Evolutionary conservation across 1,140 invertebrate species (phyloP).

Genomic region (Drosophila repleta): DNA sequence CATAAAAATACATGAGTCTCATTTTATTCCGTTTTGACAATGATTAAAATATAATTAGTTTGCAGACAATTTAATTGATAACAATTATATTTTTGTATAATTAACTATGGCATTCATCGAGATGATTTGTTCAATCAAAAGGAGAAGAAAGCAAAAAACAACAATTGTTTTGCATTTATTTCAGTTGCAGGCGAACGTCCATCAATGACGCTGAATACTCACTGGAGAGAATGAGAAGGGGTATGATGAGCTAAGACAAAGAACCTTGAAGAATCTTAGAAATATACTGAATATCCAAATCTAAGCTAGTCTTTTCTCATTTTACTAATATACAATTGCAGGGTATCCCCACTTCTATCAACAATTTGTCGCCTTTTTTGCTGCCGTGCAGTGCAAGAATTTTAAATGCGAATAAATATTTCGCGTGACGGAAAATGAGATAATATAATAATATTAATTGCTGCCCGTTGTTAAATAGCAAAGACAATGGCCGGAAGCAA

Average conservation of each 20-base stretch:
- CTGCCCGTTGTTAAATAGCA: conserved; percentile 34
- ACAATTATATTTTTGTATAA: conserved; percentile 32
- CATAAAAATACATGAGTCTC: neutral
- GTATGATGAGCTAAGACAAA: too few species aligned
- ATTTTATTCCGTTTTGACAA: neutral
- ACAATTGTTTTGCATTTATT: conserved; percentile 15
- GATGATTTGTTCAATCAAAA: conserved; percentile 18
- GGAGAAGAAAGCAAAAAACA: conserved; percentile 4
- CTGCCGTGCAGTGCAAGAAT: neutral
- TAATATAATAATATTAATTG: conserved; percentile 31
- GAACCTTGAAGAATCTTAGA: neutral
- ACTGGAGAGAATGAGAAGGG: neutral
- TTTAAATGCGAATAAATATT: conserved; percentile 24
- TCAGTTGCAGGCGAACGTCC: neutral
- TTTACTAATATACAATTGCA: neutral
- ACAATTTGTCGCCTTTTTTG: too few species aligned
- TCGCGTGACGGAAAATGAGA: conserved; percentile 2
- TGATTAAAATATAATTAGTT: conserved; percentile 23
- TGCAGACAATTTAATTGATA: conserved; percentile 25
- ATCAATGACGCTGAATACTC: neutral
- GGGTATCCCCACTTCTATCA: neutral
- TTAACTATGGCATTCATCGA: conserved; percentile 42
- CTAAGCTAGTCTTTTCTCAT: too few species aligned
- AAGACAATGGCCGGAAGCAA: conserved; percentile 24
- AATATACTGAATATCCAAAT: too few species aligned